Percentiles rank a stretch among this genome's conserved stretches.
Conservation (phyloP, 1,140 invertebrate species). For the Temnothorax nylanderi region DNA sequence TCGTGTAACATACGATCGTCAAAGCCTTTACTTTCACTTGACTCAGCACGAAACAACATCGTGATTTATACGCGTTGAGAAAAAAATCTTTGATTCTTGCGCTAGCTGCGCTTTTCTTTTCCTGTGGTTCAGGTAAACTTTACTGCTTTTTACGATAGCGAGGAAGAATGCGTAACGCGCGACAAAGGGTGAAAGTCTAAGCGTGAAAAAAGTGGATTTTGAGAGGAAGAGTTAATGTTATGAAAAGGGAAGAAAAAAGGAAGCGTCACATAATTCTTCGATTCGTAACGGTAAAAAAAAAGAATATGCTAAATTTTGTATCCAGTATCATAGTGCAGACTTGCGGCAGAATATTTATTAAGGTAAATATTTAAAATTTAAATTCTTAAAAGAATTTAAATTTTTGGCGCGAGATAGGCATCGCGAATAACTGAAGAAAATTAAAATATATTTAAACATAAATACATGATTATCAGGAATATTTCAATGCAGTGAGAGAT, state of each 20-base stretch:
- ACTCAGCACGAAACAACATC: slow-evolving; percentile 44
- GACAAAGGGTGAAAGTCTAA: slow-evolving; percentile 82
- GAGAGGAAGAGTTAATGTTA: neutral
- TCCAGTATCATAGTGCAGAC: neutral
- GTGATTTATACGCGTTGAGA: slow-evolving; percentile 76
- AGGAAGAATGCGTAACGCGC: slow-evolving; percentile 16
- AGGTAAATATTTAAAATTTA: neutral
- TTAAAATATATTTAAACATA: neutral
- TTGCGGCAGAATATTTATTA: neutral
- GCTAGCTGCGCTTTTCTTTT: slow-evolving; percentile 51
- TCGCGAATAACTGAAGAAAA: neutral
- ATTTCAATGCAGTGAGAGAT: neutral
- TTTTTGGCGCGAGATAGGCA: neutral
- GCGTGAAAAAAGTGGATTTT: neutral
- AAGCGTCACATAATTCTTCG: neutral
- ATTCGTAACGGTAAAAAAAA: neutral
- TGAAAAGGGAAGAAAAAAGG: neutral
- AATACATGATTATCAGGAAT: neutral
- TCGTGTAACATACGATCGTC: slow-evolving; percentile 61
- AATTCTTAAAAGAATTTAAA: neutral
- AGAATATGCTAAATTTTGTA: neutral
- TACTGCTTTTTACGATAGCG: slow-evolving; percentile 70
- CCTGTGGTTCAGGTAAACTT: slow-evolving; percentile 76
- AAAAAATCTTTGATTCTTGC: slow-evolving; percentile 55
- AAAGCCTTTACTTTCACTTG: slow-evolving; percentile 81